Percentiles rank a stretch among this genome's conserved stretches.
Conservation (phyloP, 2,797 vertebrate species). For the Cyclura pinguis region DNA sequence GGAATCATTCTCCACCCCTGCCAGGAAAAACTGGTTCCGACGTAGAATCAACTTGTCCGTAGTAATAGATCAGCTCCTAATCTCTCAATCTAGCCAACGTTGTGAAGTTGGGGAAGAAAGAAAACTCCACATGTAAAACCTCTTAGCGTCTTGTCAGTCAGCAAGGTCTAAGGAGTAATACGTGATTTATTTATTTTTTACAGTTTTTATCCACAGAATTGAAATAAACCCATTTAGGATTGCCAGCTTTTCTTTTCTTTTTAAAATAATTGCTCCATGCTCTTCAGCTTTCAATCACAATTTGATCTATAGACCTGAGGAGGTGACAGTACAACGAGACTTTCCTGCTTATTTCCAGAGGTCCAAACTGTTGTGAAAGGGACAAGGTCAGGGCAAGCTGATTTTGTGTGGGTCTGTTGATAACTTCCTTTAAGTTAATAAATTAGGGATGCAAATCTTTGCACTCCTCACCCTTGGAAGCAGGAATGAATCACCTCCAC, state of each 20-base stretch:
- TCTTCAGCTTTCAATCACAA: not conserved
- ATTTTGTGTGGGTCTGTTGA: not conserved
- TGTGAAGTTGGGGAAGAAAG: not conserved
- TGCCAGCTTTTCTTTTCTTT: not conserved
- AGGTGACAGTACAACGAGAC: not conserved
- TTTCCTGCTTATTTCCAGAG: not conserved
- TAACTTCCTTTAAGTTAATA: not conserved
- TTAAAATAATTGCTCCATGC: not conserved
- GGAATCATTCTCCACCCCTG: constrained; percentile 52
- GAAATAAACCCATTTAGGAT: not conserved
- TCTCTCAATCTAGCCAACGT: constrained; percentile 29
- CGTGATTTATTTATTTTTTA: not conserved
- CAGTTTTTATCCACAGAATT: too few relatives aligned
- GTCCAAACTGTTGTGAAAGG: not conserved
- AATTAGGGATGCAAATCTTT: not conserved
- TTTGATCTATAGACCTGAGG: not conserved
- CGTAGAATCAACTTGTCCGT: constrained; percentile 36
- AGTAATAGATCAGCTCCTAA: not conserved
- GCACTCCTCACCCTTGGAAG: not conserved
- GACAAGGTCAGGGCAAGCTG: not conserved
- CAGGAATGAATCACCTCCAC: too few relatives aligned
- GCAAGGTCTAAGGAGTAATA: rapidly evolving
- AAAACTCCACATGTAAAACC: constrained; percentile 19
- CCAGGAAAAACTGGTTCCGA: constrained; percentile 59
- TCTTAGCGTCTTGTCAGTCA: not conserved